phyloP scores from a whole-genome alignment of 2,113 vertebrate species.

The Apteryx owenii region DNA sequence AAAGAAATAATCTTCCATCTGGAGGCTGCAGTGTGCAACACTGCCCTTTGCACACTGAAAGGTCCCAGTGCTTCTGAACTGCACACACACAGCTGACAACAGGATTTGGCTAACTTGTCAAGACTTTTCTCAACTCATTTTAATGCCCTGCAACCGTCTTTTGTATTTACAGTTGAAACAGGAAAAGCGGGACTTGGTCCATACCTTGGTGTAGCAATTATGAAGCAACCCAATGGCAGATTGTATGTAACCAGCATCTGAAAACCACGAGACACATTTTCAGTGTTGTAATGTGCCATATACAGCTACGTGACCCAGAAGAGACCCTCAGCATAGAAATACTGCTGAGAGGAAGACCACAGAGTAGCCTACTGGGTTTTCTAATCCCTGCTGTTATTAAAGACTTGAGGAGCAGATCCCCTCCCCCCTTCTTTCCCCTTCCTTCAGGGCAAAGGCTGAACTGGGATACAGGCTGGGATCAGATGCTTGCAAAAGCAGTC shows the following conservation, averaged over 20 bases:
- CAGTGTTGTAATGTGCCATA: conserved; percentile 20
- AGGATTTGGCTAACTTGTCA: not conserved
- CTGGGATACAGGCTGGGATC: not conserved
- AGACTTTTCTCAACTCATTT: not conserved
- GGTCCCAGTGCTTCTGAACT: not conserved
- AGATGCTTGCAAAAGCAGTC: not conserved
- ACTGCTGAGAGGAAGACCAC: not conserved
- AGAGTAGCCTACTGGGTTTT: not conserved
- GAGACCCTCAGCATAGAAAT: not conserved
- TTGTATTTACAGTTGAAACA: conserved; percentile 61
- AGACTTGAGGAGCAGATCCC: not conserved
- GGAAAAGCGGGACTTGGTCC: conserved; percentile 64
- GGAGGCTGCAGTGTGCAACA: conserved; percentile 10
- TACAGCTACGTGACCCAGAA: not conserved
- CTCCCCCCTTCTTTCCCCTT: not conserved
- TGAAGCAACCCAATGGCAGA: conserved; percentile 61
- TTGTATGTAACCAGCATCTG: not conserved
- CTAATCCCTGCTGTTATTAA: not conserved
- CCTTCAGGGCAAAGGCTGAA: not conserved
- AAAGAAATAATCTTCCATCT: not conserved
- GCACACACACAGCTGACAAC: not conserved
- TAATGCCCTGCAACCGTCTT: conserved; percentile 10
- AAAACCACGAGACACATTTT: not conserved
- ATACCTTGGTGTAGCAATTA: conserved; percentile 56
- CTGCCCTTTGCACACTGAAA: not conserved